Base-by-base conservation (phyloP, 2,113 vertebrate genomes). In the Rhynchomys soricoides region DNA sequence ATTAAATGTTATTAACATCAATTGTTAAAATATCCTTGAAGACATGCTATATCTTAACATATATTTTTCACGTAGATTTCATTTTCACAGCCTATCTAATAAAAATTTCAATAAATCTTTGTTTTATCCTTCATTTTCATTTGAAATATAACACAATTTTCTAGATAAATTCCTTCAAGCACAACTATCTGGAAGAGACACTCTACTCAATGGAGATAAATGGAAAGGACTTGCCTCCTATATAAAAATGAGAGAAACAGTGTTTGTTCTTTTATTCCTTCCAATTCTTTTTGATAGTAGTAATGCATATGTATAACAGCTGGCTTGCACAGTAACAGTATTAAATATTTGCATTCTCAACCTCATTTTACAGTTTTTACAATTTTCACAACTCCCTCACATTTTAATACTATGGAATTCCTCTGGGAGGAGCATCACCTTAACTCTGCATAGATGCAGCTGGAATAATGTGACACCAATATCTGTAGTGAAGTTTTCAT, bases 81-180 rank as follows among this genome's bases (percentile, higher is more conserved):
- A 94, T 94, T 48, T 90, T 96, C 43, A 50, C 26, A 95, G 78
- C 5, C 21, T 83, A 52, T 21, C 12, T 74, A 97, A 90, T 94
- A 89, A 93, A 89, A 90, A 57, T 79, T 52, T 81, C 55, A 92
- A 43, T 85, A 92, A 75, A 79, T 64, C 13, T 93, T 92, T 93
- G 52, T 91, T 93, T 87, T 90, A 24, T 4, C 78, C 95, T 91
- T 96, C 57, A 91, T 96, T 95, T 96, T 94, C 64, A 89, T 94
- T 91, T 50, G 68, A 48, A 93, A 93, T 66, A 87, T 88, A 96
- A 93, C 19, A 86, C 13, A 87, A 9, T 96, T 95, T 97, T 31
- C n/a, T 94, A 96, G 83, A 89, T 22, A 83, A 95, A 93, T 96
- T 64, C 45, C 70, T 95, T 93, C 70, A 86, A 96, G 50, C 55